Conservation (phyloP, 2,888 invertebrate genomes). For the Diaprepes abbreviatus region DNA sequence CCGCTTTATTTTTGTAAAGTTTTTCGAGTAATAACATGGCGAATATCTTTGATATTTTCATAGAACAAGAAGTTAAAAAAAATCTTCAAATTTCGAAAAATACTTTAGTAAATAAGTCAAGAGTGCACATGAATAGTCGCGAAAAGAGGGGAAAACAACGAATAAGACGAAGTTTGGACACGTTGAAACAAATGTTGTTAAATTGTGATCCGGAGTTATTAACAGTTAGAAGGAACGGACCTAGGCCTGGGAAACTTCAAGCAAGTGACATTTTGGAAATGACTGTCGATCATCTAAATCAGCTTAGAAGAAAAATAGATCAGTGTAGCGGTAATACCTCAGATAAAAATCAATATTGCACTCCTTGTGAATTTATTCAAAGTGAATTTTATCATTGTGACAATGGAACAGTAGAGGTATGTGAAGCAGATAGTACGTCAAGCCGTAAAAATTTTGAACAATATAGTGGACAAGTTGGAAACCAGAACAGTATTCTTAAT, state of each 20-base stretch:
- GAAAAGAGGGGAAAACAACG: slow-evolving; percentile 21
- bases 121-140: not conserved
- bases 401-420: slow-evolving; percentile 21
- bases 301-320: slow-evolving; percentile 26
- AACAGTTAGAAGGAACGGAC: slow-evolving; percentile 35
- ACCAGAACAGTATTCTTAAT: not conserved
- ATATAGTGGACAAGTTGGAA: not conserved
- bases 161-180: slow-evolving; percentile 27
- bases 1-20: slow-evolving; percentile 1
- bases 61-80: slow-evolving; percentile 31
- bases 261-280: slow-evolving; percentile 45
- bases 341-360: no score
- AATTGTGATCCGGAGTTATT: slow-evolving; percentile 46
- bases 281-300: slow-evolving; percentile 40
- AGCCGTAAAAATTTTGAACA: not conserved
- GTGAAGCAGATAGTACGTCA: slow-evolving; percentile 38
- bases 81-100: slow-evolving; percentile 7
- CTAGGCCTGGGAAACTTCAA: slow-evolving; percentile 39
- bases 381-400: not conserved
- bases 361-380: not conserved
- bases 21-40: not conserved
- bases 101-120: not conserved
- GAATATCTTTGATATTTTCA: slow-evolving; percentile 24
- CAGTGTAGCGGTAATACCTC: not conserved
- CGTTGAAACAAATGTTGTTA: slow-evolving; percentile 44